A percentile compares a stretch with the other conserved stretches of the same genome.
Evolutionary conservation across 2,888 invertebrate genomes (phyloP).

Genomic region (Odontomyia ornata): DNA sequence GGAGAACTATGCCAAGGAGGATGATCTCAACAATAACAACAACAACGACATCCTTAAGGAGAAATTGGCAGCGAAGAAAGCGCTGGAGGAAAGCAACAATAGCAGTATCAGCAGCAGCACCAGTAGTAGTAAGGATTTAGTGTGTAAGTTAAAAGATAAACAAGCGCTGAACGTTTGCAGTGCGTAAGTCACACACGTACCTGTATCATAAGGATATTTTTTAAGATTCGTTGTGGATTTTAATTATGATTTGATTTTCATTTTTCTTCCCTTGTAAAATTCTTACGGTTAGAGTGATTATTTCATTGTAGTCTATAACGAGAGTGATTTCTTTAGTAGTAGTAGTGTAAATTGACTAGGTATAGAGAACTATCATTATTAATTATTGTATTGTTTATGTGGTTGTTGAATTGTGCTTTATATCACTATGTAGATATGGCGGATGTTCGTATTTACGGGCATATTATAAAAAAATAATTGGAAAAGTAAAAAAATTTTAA

Average conservation of each 20-base stretch:
- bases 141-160: slow-evolving; percentile 30
- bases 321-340: slow-evolving; percentile 25
- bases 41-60: slow-evolving; percentile 12
- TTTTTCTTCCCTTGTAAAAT: slow-evolving; percentile 14
- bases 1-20: slow-evolving; percentile 50
- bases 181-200: slow-evolving; percentile 29
- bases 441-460: slow-evolving; percentile 33
- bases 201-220: slow-evolving; percentile 14
- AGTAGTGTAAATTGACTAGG: background rate
- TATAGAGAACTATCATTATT: slow-evolving; percentile 2
- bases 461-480: slow-evolving; percentile 28
- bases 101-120: background rate
- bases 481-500: slow-evolving; percentile 32
- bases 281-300: slow-evolving; percentile 16
- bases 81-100: background rate
- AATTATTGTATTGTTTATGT: slow-evolving; percentile 31
- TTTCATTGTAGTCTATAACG: slow-evolving; percentile 10
- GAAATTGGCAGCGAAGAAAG: slow-evolving; percentile 1
- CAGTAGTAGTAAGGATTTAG: slow-evolving; percentile 45
- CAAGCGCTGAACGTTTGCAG: slow-evolving; percentile 34
- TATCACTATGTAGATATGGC: slow-evolving; percentile 45
- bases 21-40: slow-evolving; percentile 52
- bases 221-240: slow-evolving; percentile 9
- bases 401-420: slow-evolving; percentile 40
- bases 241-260: background rate